Conservation (phyloP, 2,113 vertebrate species). For the Gobius niger region DNA sequence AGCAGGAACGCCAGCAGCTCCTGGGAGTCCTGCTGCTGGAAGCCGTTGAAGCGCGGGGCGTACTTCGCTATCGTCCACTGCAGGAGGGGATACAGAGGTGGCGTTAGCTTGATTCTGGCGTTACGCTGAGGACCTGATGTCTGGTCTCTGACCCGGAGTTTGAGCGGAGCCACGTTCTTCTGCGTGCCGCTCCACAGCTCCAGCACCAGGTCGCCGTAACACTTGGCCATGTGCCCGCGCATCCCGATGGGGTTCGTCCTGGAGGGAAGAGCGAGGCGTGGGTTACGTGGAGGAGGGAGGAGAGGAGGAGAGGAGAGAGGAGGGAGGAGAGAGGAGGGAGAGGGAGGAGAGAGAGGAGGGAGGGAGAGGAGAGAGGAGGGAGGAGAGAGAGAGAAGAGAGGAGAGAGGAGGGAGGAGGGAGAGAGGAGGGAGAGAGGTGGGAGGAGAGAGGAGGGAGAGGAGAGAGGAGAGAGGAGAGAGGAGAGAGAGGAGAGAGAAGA, state of each 20-base stretch:
- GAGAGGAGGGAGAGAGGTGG: too few species aligned
- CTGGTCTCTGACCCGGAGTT: constrained; percentile 84
- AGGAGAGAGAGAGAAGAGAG: too few species aligned
- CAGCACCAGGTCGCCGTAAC: constrained; percentile 96
- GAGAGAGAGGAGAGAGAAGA: too few species aligned
- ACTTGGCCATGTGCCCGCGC: constrained; percentile 99
- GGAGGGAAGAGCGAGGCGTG: constrained; percentile 7
- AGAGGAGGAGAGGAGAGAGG: background rate
- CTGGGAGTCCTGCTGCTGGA: constrained; percentile 98
- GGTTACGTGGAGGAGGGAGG: background rate
- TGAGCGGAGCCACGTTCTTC: constrained; percentile 95
- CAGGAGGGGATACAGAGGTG: background rate
- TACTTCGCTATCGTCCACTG: constrained; percentile 99
- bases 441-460: too few species aligned
- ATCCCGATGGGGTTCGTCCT: constrained; percentile 98
- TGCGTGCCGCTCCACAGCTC: constrained; percentile 98
- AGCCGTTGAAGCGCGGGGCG: constrained; percentile 96
- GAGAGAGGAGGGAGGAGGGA: too few species aligned
- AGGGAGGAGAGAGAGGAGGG: too few species aligned
- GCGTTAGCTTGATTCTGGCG: too few species aligned
- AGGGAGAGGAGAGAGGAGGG: too few species aligned
- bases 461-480: too few species aligned
- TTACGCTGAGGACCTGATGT: background rate
- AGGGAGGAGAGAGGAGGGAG: background rate
- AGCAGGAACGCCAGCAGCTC: constrained; percentile 96